These are phyloP conservation scores for Portevinia maculata DNA, from an alignment of 2,888 invertebrate species.

Conservation along the genomic window DNA sequence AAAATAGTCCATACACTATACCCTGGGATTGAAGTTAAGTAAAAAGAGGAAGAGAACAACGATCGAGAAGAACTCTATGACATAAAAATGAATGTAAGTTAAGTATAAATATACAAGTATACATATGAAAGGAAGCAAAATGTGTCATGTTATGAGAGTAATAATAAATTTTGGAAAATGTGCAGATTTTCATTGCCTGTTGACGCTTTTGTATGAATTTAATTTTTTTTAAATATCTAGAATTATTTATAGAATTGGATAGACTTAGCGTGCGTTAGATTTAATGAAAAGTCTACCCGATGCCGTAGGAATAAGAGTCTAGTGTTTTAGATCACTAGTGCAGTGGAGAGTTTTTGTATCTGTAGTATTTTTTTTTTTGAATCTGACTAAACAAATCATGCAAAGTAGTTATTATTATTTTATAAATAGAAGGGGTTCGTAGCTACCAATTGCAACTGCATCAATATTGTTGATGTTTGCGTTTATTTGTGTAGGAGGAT, in stretches of 20 bases:
- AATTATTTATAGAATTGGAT: conserved; percentile 59
- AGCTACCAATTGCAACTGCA: not conserved
- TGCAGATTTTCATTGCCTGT: conserved; percentile 57
- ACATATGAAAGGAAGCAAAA: conserved; percentile 9
- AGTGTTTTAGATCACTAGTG: conserved; percentile 67
- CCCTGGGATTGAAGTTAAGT: conserved; percentile 62
- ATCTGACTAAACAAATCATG: conserved; percentile 49
- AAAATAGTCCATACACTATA: conserved; percentile 67
- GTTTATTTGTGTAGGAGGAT: conserved; percentile 26
- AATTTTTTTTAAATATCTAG: not conserved
- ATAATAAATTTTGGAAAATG: conserved; percentile 58
- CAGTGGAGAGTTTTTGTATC: conserved; percentile 38
- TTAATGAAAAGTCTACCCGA: conserved; percentile 32
- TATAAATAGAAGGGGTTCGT: conserved; percentile 14
- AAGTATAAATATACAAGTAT: not conserved
- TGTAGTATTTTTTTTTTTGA: conserved; percentile 8
- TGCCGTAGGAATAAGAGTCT: conserved; percentile 55
- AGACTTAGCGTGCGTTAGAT: conserved; percentile 36
- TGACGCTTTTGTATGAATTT: conserved; percentile 48
- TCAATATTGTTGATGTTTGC: conserved; percentile 3
- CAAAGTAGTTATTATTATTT: conserved; percentile 23
- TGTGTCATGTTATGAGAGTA: conserved; percentile 28
- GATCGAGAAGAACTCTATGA: conserved; percentile 37
- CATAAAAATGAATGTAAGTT: conserved; percentile 66
- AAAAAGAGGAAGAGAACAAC: conserved; percentile 23